A percentile compares a stretch with the other conserved stretches of the same genome.
phyloP scores from a whole-genome alignment of 2,888 invertebrate genomes.

The Rotaria sp. region DNA sequence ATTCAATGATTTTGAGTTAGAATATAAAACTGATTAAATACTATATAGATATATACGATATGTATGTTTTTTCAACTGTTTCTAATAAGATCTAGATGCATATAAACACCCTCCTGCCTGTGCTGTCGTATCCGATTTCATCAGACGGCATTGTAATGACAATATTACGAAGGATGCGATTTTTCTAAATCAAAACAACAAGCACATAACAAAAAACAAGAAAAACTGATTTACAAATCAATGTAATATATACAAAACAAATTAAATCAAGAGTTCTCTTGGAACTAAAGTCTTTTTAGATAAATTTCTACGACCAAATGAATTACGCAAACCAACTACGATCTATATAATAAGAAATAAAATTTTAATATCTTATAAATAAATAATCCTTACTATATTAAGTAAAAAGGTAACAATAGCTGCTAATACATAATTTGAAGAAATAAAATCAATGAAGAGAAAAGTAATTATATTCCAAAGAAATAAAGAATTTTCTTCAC shows the following conservation, averaged over 20 bases:
- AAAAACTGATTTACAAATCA: no score
- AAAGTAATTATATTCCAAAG: conserved; percentile 67
- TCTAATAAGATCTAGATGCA: background rate
- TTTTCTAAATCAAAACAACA: background rate
- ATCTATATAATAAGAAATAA: background rate
- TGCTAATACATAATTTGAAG: conserved; percentile 62
- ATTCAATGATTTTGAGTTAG: no score
- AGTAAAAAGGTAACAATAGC: conserved; percentile 59
- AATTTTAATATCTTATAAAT: background rate
- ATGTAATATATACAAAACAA: background rate
- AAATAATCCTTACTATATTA: background rate
- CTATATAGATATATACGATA: no score
- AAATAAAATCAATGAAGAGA: conserved; percentile 61
- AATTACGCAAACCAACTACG: background rate
- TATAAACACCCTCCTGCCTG: background rate
- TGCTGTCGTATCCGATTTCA: background rate
- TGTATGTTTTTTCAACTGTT: background rate
- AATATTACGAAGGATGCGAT: background rate
- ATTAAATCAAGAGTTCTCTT: conserved; percentile 63
- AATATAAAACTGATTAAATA: no score
- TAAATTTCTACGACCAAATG: conserved; percentile 63
- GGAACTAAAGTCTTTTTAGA: conserved; percentile 69
- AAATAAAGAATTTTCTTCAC: conserved; percentile 67
- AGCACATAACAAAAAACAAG: background rate
- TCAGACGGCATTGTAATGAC: background rate